Base-by-base conservation (phyloP, 2,888 invertebrate genomes). In the Cataglyphis livida region DNA sequence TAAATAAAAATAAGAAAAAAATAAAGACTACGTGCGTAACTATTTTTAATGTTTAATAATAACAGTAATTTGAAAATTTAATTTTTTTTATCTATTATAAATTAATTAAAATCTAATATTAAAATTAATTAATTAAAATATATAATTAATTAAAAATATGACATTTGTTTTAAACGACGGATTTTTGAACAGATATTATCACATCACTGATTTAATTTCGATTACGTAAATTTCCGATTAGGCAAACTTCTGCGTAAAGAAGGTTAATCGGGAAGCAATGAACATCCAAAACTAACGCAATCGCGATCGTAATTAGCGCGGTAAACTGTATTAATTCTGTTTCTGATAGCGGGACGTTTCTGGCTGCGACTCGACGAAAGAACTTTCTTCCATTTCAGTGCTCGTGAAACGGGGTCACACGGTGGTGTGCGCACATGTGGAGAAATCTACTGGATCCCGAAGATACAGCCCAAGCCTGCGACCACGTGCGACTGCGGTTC, bases 401-500 rank as follows among this genome's bases (percentile, higher is more conserved):
- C 35, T 25, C 41, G 76, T 28, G 78, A 78, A 70, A 57, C 78
- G 28, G 78, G 51, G 57, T 57, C 41, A 59, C 41, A 51, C 10
- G 41, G 54, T 28, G 62, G 54, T n/a, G 51, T 21, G 32, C 65
- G 75, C 81, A 62, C 75, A 70, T 21, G 83, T 54, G 71, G 62
- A 73, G 81, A 75, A 84, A 83, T 2, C 28, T 71, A 83, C 84
- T 25, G 83, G 79, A 84, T 84, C 83, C 83, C 65, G 79, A 83
- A 82, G 81, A 78, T 82, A 85, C 71, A 85, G 82, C 70, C 85
- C 71, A 81, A 28, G 83, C 79, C 71, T 85, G 76, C 51, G 85
- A 83, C 88, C 87, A 89, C 89, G 85, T 86, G 90, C 85, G 87
- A 87, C 85, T 82, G 88, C 81, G 88, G 84, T 87, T 71, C 85